Base-by-base conservation (phyloP, 1,140 invertebrate species). In the Cephus cinctus region DNA sequence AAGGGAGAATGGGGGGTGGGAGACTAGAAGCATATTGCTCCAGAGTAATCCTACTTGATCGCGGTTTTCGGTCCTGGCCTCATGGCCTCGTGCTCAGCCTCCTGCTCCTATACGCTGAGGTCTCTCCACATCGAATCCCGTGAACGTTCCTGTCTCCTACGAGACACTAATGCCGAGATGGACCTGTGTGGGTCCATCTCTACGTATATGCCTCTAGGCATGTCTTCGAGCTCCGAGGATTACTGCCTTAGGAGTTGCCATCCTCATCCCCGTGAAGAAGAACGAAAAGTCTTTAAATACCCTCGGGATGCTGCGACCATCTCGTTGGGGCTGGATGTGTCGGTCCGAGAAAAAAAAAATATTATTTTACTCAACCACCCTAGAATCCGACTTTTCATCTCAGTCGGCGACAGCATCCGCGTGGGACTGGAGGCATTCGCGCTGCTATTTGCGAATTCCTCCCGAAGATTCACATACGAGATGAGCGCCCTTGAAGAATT, bases 231-330 rank as follows among this genome's bases (percentile, higher is more conserved):
- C 57, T 59, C 51, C 56, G 58, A 73, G 63, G 69, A 74, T 74
- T 73, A 73, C 71, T 61, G 61, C 62, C 62, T 59, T 59, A 65
- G 58, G 40, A 46, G 56, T 30, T 61, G 52, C 46, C 52, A 49
- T 39, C 57, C 58, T 61, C 56, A 53, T 57, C 54, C 56, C 42
- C 61, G 61, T 62, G 56, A 59, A 65, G 59, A 65, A 67, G 57
- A 63, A 70, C 61, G 59, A 66, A 64, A 63, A 67, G 69, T 72
- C 70, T 74, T 74, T 73, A 73, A 74, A 74, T 73, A 74, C 71
- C 71, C 71, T 45, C 55, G 70, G 67, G 68, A 72, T 70, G 69
- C n/a, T n/a, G n/a, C 62, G 61, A 61, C 55, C 63, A 66, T 69
- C 63, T 65, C 58, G 62, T 56, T 62, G 62, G 56, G 49, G 56